Evolutionary conservation across 2,797 vertebrate species (phyloP).

Genomic region (Eupleurogrammus muticus): DNA sequence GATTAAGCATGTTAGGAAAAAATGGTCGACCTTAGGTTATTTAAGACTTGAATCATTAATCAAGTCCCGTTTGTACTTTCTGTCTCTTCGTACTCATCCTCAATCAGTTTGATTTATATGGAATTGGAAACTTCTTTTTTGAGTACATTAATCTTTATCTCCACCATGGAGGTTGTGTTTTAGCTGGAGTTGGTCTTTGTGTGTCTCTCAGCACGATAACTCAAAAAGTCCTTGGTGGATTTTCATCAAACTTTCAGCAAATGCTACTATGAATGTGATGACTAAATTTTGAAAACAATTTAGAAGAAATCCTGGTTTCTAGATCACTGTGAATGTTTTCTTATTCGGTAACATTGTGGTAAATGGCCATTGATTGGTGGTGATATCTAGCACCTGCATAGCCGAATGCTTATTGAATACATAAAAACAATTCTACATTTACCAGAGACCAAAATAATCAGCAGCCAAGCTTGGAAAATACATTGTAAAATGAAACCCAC

Average conservation of each 20-base stretch:
- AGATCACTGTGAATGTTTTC: too few relatives aligned
- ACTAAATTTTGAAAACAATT: too few relatives aligned
- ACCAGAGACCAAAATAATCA: slow-evolving; percentile 62
- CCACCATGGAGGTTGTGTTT: too few relatives aligned
- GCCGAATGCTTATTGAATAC: not conserved
- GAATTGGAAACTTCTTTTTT: not conserved
- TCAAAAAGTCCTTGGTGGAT: too few relatives aligned
- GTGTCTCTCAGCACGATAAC: too few relatives aligned
- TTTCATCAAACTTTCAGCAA: too few relatives aligned
- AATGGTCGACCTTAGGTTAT: not conserved
- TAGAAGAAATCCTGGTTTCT: too few relatives aligned
- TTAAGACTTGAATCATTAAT: not conserved
- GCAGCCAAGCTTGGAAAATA: slow-evolving; percentile 68
- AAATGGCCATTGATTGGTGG: too few relatives aligned
- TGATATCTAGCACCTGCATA: too few relatives aligned
- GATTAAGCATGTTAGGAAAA: not conserved
- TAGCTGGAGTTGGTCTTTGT: too few relatives aligned
- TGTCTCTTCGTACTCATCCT: not conserved
- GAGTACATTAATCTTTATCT: not conserved
- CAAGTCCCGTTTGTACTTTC: not conserved
- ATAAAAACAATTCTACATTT: not conserved
- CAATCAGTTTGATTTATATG: not conserved
- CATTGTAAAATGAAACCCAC: slow-evolving; percentile 35
- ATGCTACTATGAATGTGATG: too few relatives aligned
- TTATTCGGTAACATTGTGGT: too few relatives aligned